Conservation (phyloP, 2,797 vertebrate genomes). For the Oceanodroma leucorhoa region DNA sequence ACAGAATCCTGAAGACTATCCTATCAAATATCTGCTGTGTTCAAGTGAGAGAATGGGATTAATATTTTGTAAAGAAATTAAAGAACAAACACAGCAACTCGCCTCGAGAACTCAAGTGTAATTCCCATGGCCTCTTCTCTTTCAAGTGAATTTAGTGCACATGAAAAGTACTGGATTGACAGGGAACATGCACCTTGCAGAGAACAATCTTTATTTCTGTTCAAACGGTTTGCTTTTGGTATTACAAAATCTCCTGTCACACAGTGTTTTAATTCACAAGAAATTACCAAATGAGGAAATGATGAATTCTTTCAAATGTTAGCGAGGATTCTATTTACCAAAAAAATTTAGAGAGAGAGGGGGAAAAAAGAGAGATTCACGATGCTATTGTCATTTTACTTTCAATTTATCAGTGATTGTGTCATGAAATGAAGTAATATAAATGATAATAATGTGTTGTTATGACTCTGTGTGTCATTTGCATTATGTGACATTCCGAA, state of each 20-base stretch:
- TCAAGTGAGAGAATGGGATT: neutral
- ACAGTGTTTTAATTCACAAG: constrained; percentile 1
- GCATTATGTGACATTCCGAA: neutral
- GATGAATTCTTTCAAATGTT: neutral
- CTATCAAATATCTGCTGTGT: neutral
- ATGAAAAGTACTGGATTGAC: neutral
- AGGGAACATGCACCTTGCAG: neutral
- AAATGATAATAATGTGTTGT: constrained; percentile 52
- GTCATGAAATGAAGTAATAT: constrained; percentile 49
- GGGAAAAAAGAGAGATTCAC: neutral
- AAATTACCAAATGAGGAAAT: constrained; percentile 32
- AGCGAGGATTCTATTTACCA: neutral
- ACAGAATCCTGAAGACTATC: neutral
- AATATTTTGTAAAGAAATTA: neutral
- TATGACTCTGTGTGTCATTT: constrained; percentile 52
- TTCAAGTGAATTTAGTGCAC: neutral
- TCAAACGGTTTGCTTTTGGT: neutral
- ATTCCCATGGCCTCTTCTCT: neutral
- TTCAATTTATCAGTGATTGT: constrained; percentile 37
- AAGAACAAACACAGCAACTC: neutral
- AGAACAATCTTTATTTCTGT: neutral
- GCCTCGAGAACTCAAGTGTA: neutral
- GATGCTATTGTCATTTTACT: constrained; percentile 33
- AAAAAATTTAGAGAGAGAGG: neutral
- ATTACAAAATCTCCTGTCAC: neutral